Evolutionary conservation across 2,113 vertebrate genomes (phyloP), one percentile per base, ranked within the genome.

Genomic region (Pelusios castaneus): DNA sequence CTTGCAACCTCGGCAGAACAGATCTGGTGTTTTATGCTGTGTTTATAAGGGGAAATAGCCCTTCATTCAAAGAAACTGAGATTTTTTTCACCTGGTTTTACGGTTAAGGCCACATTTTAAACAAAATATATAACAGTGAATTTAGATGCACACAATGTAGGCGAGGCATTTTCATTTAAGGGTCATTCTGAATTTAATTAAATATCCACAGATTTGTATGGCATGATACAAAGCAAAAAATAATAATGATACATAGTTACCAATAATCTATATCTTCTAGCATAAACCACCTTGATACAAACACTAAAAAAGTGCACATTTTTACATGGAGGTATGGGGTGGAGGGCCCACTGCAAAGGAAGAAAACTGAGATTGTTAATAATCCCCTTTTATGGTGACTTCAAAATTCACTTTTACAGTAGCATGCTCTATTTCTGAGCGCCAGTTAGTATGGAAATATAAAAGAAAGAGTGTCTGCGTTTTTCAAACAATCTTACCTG

Each of bases 111-210:
- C 85, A 6, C 85, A 90, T 41, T 22, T 67, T 38, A 27, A 84
- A 92, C 17, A 49, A 93, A 90, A 88, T n/a, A 31, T 25, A 2
- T n/a, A 67, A 3, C 0, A 3, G 91, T 24, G 90, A 82, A 77
- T 91, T 54, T 47, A 63, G 12, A 81, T 70, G 5, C 5, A 12
- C 79, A 34, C 43, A 2, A 86, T 45, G 70, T 16, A 58, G 54
- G 29, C 43, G 27, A 86, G 77, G 38, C n/a, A 14, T 1, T 90
- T 91, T 41, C 80, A 41, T 89, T 77, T 78, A 80, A 93, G 95
- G 89, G 91, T 96, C 82, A 83, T 84, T 93, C 75, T 95, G 80
- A 13, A 96, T 97, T 97, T 97, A 97, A 97, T 97, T 5, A 92
- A 94, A 95, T 94, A 95, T 92, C 91, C 97, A 97, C 93, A 87